Conservation (phyloP, 2,888 invertebrate species). For the Itoplectis maculator region DNA sequence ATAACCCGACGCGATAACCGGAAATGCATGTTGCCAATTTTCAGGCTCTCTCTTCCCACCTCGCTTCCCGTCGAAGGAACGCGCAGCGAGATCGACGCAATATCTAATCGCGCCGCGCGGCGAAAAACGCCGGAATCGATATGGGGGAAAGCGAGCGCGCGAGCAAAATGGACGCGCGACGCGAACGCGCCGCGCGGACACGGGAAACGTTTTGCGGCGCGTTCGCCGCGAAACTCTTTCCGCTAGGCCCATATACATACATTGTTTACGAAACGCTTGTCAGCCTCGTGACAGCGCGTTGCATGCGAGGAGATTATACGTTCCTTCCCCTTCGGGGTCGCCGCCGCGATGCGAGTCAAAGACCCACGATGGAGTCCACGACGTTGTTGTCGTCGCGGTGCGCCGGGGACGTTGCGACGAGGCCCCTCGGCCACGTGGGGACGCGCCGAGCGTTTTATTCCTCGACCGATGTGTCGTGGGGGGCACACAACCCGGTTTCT, state of each 20-base stretch:
- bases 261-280: slow-evolving; percentile 63
- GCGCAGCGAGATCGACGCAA: not conserved
- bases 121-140: no score
- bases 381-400: slow-evolving; percentile 26
- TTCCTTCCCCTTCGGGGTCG: slow-evolving; percentile 37
- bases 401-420: no score
- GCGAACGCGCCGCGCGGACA: no score
- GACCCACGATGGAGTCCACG: slow-evolving; percentile 34
- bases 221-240: slow-evolving; percentile 4
- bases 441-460: slow-evolving; percentile 53
- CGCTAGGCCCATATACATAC: slow-evolving; percentile 59
- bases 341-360: slow-evolving; percentile 20
- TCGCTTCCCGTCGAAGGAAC: slow-evolving; percentile 21
- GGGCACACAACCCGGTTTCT: slow-evolving; percentile 38
- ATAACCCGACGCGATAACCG: slow-evolving; percentile 48
- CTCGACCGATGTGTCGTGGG: slow-evolving; percentile 25
- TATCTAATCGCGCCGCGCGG: no score
- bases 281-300: slow-evolving; percentile 61
- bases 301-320: slow-evolving; percentile 46
- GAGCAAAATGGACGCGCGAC: no score
- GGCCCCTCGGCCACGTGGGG: slow-evolving; percentile 46
- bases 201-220: no score
- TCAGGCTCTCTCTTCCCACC: not conserved
- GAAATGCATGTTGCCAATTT: slow-evolving; percentile 49
- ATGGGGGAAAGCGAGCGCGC: no score